A percentile compares a stretch with the other conserved stretches of the same genome.
Evolutionary conservation across 2,113 vertebrate genomes (phyloP).

Genomic region (Ictidomys tridecemlineatus): DNA sequence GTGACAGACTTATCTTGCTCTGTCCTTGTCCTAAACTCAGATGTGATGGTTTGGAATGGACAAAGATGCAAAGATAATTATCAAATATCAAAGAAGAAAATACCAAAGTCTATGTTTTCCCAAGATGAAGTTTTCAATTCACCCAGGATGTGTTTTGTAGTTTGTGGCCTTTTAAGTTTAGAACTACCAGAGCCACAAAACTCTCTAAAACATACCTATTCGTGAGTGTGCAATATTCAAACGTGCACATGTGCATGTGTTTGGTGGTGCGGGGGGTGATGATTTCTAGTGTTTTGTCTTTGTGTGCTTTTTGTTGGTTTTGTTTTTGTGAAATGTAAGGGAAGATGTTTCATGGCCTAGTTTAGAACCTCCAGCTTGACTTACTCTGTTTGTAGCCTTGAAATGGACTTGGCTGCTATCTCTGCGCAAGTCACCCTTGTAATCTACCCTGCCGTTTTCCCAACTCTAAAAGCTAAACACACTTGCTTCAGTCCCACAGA

Average conservation of each 20-base stretch:
- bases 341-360: conserved; percentile 29
- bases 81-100: conserved; percentile 63
- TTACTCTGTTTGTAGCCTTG: conserved; percentile 26
- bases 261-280: neutral
- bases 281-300: neutral
- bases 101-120: conserved; percentile 17
- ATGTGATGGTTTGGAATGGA: conserved; percentile 24
- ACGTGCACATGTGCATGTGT: neutral
- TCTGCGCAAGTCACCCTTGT: conserved; percentile 45
- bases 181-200: conserved; percentile 35
- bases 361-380: conserved; percentile 31
- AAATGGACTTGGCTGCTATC: conserved; percentile 50
- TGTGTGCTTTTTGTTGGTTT: neutral
- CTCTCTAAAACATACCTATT: neutral
- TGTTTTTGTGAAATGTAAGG: neutral
- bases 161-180: conserved; percentile 41
- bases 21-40: conserved; percentile 59
- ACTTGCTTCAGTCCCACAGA: conserved; percentile 38
- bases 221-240: neutral
- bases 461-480: conserved; percentile 2
- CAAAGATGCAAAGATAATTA: conserved; percentile 63
- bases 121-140: conserved; percentile 14
- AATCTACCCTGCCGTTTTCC: conserved; percentile 54
- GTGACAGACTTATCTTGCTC: conserved; percentile 28
- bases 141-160: conserved; percentile 22